A percentile compares a stretch with the other conserved stretches of the same genome.
Conservation (phyloP, 2,888 invertebrate species). For the Euzetes globulus region DNA sequence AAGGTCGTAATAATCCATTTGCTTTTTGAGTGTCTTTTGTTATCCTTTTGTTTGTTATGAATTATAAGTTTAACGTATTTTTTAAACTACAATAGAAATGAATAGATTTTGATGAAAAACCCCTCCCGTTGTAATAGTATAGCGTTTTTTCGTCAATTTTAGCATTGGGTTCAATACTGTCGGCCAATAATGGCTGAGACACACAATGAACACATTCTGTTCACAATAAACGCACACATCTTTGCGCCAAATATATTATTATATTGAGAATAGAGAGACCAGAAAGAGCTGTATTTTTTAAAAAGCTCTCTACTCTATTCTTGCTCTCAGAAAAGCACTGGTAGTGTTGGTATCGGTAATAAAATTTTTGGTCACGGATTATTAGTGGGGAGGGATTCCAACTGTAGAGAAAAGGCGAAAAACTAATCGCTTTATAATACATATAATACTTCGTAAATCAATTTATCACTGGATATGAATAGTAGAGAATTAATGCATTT, state of each 20-base stretch:
- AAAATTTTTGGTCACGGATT: slow-evolving; percentile 29
- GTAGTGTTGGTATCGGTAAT: slow-evolving; percentile 10
- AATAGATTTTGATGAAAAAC: slow-evolving; percentile 9
- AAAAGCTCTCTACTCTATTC: background rate
- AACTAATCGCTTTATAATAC: slow-evolving; percentile 26
- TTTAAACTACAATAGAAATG: slow-evolving; percentile 5
- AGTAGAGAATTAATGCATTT: slow-evolving; percentile 24
- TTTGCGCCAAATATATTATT: slow-evolving; percentile 12
- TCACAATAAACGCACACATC: slow-evolving; percentile 17
- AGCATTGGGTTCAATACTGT: background rate
- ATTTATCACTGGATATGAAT: slow-evolving; percentile 27
- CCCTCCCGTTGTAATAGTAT: background rate
- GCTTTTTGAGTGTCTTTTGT: slow-evolving; percentile 17
- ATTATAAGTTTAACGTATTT: slow-evolving; percentile 1
- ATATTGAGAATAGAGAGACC: background rate
- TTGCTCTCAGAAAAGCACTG: background rate
- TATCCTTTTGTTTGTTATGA: slow-evolving; percentile 16
- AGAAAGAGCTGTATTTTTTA: slow-evolving; percentile 13
- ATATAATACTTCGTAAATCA: slow-evolving; percentile 17
- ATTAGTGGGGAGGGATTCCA: slow-evolving; percentile 23
- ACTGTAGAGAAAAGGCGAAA: background rate
- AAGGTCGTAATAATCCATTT: slow-evolving; percentile 27
- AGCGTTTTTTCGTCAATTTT: background rate
- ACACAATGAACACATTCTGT: slow-evolving; percentile 16
- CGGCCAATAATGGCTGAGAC: background rate